A percentile compares a stretch with the other conserved stretches of the same genome.
These are phyloP conservation scores for Martes martes DNA, from an alignment of 2,113 vertebrate genomes.

Conservation along the genomic window DNA sequence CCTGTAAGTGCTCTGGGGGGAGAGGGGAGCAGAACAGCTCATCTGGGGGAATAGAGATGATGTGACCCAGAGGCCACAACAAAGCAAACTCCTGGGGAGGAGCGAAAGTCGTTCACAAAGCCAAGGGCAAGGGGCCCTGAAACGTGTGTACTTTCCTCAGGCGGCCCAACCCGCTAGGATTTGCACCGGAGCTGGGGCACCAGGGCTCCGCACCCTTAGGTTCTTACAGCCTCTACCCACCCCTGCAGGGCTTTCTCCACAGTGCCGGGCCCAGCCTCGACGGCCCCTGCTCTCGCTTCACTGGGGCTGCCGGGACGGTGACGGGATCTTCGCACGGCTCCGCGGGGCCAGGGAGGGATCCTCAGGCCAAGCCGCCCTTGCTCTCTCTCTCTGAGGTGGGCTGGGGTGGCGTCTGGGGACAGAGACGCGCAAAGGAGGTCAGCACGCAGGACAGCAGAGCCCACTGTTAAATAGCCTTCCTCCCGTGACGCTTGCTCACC, in stretches of 20 bases:
- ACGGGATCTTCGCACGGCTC: neutral
- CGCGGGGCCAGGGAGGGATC: neutral
- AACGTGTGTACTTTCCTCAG: neutral
- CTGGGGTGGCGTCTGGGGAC: neutral
- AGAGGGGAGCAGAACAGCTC: neutral
- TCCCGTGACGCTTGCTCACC: neutral
- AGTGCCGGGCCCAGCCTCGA: neutral
- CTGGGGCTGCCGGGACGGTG: neutral
- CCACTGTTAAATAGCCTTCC: neutral
- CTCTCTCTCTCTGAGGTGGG: neutral
- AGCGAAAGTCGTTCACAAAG: neutral
- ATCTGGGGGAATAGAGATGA: neutral
- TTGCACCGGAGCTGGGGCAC: neutral
- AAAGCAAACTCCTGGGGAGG: neutral
- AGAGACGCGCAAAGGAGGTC: neutral
- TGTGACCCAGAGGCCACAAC: neutral
- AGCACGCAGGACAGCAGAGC: neutral
- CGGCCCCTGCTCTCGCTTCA: neutral
- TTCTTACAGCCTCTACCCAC: neutral
- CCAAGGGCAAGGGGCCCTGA: neutral
- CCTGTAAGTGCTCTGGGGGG: rapidly evolving
- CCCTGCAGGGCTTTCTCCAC: neutral
- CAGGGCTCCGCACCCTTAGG: neutral
- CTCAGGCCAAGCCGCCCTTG: neutral
- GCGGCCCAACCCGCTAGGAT: too few relatives aligned